Evolutionary conservation across 2,888 invertebrate genomes (phyloP).

Genomic region (Drosophila borealis): DNA sequence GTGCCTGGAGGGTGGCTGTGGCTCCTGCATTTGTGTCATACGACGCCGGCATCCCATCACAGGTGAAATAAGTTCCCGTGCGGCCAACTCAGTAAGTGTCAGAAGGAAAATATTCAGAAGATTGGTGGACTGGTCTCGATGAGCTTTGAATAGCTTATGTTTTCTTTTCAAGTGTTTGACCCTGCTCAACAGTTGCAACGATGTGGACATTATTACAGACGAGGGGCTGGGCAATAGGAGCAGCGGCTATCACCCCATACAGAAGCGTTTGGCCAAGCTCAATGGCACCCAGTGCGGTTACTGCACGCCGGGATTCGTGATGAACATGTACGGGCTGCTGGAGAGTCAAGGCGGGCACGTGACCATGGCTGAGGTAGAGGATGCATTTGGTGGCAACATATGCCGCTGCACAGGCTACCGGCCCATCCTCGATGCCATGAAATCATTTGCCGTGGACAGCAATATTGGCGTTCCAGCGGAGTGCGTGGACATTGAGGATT

Average conservation of each 20-base stretch:
- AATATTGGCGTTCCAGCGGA: conserved; percentile 84
- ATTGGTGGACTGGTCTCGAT: too few relatives aligned
- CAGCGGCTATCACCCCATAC: conserved; percentile 89
- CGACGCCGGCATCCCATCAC: conserved; percentile 79
- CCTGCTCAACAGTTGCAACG: conserved; percentile 88
- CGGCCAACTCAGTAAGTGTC: conserved; percentile 87
- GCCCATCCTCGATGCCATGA: conserved; percentile 92
- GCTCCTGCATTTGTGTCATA: conserved; percentile 86
- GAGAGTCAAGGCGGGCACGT: conserved; percentile 85
- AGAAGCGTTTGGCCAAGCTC: conserved; percentile 87
- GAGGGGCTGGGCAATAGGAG: conserved; percentile 90
- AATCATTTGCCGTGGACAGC: conserved; percentile 89
- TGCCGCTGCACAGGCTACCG: conserved; percentile 93
- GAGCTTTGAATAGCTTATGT: not conserved
- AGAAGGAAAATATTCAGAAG: not conserved
- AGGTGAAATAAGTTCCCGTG: conserved; percentile 81
- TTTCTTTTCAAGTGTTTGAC: conserved; percentile 86
- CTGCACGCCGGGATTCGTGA: conserved; percentile 92
- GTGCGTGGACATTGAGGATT: conserved; percentile 85
- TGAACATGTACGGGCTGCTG: conserved; percentile 88
- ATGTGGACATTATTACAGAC: conserved; percentile 88
- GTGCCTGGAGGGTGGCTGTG: conserved; percentile 90
- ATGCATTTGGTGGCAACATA: conserved; percentile 91
- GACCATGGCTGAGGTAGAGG: conserved; percentile 89
- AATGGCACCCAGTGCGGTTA: conserved; percentile 91